Evolutionary conservation across 1,140 invertebrate genomes (phyloP), one percentile per base, ranked within the genome.

Genomic region (Orius insidiosus): DNA sequence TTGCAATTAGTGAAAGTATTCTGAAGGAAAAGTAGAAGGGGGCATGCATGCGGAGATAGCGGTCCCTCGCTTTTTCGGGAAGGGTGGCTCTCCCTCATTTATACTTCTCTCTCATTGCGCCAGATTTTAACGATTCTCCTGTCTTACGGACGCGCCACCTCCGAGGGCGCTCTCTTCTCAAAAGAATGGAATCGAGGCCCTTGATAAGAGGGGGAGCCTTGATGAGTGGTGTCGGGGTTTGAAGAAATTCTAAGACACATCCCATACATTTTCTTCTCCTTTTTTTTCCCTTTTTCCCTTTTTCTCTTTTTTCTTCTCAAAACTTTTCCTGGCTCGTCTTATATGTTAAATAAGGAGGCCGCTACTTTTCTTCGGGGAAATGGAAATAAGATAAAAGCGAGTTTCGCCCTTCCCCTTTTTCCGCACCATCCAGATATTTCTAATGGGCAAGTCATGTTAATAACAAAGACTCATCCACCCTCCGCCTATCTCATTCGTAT

Each of bases 51-150:
- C 14, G 16, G 45, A 46, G 33, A 46, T 46, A 36, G 33, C 15
- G 44, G 19, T 46, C 46, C 11, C 42, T 34, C 33, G 38, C 39
- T 47, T 51, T 50, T 51, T 51, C 7, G 24, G 24, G 24, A 24
- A 24, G 24, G 24, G 24, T 24, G 37, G 35, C 35, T 45, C 48
- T 46, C 48, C 52, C 52, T 55, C 54, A 55, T 55, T 55, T 55
- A 53, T 54, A 54, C 52, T 50, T 53, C 52, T 50, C 51, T 55
- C 54, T 53, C 53, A 53, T 53, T 49, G 54, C 52, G 54, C 52
- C 52, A 53, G 54, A 55, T 55, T 55, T 55, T 55, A 55, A 55
- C 54, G 54, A 55, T 55, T 55, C 45, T 37, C 24, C 24, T 24
- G 24, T 24, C 24, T 24, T 24, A 24, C 31, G 43, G 49, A 30